Percentiles rank a stretch among this genome's conserved stretches.
Evolutionary conservation across 1,140 invertebrate species (phyloP).

Genomic region (Calycopis cecrops): DNA sequence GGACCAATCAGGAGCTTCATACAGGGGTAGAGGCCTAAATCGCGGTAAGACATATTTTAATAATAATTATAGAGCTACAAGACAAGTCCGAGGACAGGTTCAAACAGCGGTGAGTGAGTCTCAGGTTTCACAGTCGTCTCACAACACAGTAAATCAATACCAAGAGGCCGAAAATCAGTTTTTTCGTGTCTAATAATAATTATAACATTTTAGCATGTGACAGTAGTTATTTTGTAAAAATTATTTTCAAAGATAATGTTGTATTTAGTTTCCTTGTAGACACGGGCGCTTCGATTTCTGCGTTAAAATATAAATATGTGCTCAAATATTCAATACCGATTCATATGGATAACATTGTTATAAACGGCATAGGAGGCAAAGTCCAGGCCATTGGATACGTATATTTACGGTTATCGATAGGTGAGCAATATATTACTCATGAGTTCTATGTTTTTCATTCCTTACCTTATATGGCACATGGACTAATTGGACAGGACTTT

Average conservation of each 20-base stretch:
- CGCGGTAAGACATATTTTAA: too few relatives aligned
- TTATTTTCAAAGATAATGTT: slow-evolving; percentile 5
- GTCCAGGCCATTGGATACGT: slow-evolving; percentile 8
- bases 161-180: slow-evolving; percentile 5
- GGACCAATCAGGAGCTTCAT: too few relatives aligned
- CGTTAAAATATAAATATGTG: slow-evolving; percentile 15
- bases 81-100: background rate
- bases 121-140: background rate
- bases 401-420: slow-evolving; percentile 13
- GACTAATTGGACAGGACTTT: slow-evolving; percentile 23
- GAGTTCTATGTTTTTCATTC: slow-evolving; percentile 28
- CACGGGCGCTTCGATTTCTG: slow-evolving; percentile 13
- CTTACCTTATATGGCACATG: slow-evolving; percentile 20
- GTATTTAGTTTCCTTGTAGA: slow-evolving; percentile 12
- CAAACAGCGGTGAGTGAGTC: background rate
- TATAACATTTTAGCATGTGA: slow-evolving; percentile 13
- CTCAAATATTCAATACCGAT: slow-evolving; percentile 10
- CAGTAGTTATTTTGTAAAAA: slow-evolving; percentile 10
- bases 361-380: slow-evolving; percentile 15
- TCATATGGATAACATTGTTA: slow-evolving; percentile 15
- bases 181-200: slow-evolving; percentile 16
- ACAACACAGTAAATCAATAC: too few relatives aligned
- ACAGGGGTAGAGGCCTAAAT: too few relatives aligned
- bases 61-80: too few relatives aligned
- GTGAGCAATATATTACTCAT: slow-evolving; percentile 16